Base-by-base conservation (phyloP, 1,140 invertebrate species). In the Sogatella furcifera region DNA sequence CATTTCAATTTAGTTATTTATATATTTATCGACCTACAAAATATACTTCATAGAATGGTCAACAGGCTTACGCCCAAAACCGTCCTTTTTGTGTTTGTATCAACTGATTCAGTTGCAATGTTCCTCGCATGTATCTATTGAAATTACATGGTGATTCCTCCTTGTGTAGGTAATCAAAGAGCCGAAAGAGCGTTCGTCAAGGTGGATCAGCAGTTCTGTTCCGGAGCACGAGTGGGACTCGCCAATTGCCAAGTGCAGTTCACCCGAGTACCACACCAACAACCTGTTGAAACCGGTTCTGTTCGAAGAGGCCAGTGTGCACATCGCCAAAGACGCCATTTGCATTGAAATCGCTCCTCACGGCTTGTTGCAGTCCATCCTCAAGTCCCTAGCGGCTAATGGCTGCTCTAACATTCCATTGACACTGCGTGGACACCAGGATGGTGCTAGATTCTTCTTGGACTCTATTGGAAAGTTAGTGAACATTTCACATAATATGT, bases 241-340 rank as follows among this genome's bases (percentile, higher is more conserved):
- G 11, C 70, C 76, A 0, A 59, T 79, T 24, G 80, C 81, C 0
- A 69, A 76, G 49, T 72, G 68, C 43, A 80, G 80, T 5, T 84
- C 82, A 8, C 77, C 83, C 14, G 80, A 80, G 17, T 87, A 87
- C 66, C 81, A 84, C 67, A 80, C 83, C 11, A 84, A 86, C 72
- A 87, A 88, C 68, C 72, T 87, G 13, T 73, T 84, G 22, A 71
- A 64, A 15, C 31, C 53, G 28, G 83, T 85, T 5, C 67, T 81
- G 28, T 85, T 85, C 66, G 73, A 82, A 66, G 80, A 83, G 67
- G 80, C 76, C 11, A 62, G 81, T 28, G 69, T 73, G 38, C 74
- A 81, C 63, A 74, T 85, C 42, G 82, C 82, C 5, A 55, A 69
- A 13, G 77, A 82, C 69, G 80, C 82, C 17, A 71, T 84, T 55